Evolutionary conservation across 2,888 invertebrate genomes (phyloP), one percentile per base, ranked within the genome.

Genomic region (Mythimna ferrago): DNA sequence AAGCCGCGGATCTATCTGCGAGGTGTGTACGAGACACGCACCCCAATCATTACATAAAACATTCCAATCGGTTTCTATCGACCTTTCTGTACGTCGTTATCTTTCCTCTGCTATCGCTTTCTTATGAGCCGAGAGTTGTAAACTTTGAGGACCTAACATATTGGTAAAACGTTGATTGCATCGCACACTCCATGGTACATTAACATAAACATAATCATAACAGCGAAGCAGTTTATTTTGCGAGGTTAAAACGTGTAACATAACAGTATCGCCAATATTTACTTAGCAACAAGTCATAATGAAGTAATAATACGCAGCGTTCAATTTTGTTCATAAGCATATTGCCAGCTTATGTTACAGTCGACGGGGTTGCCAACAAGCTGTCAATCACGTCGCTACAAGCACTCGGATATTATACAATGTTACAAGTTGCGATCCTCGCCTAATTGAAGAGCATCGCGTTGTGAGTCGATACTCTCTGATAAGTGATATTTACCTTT

Each of bases 31-130:
- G 75, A 68, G 83, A 85, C 82, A 84, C 87, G 81, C 84, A 85
- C 82, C 84, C 83, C 74, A 83, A 78, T 87, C 88, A 89, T 92
- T 91, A 92, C 88, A 92, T 92, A 90, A 92, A 92, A 88, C 83
- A 87, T 84, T 83, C 76, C 82, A 79, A 81, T 81, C 78, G 73
- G 74, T 84, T 80, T 79, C 79, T 82, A 84, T 86, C 78, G 80
- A 80, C 84, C 73, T 76, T 69, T 61, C 71, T 76, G 74, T 80
- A 60, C 63, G 58, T 75, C 76, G 79, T 78, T 78, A 78, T 80
- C 71, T 78, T 62, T 76, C 75, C 73, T 83, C 74, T 77, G 78
- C 82, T 82, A 84, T 84, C 66, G 78, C 71, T 76, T 75, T 80
- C 83, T 71, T 76, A 82, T 54, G 78, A 81, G 81, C 58, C 60